phyloP scores from a whole-genome alignment of 2,113 vertebrate species.

The Periophthalmus modestus region DNA sequence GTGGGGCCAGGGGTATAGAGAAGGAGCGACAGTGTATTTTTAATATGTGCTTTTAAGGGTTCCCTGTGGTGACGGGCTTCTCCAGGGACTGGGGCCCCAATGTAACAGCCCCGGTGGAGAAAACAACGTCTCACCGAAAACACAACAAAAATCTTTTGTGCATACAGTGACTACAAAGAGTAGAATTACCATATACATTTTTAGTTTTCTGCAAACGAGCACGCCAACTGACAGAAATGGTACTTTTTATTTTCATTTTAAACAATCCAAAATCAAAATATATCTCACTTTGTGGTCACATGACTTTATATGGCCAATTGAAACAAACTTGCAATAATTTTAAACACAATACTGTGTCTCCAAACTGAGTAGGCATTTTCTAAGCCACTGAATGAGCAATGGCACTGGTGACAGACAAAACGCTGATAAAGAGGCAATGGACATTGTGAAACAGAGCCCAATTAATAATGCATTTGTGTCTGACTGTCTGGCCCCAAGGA shows the following conservation, averaged over 20 bases:
- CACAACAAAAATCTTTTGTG: conserved; percentile 31
- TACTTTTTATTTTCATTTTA: conserved; percentile 3
- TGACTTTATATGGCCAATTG: conserved; percentile 2
- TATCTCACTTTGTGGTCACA: neutral
- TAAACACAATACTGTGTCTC: conserved; percentile 5
- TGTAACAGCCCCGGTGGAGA: conserved; percentile 56
- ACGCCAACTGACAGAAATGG: neutral
- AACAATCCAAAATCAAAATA: conserved; percentile 15
- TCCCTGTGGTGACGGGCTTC: conserved; percentile 63
- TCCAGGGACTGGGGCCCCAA: conserved; percentile 54
- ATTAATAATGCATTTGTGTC: conserved; percentile 77
- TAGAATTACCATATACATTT: conserved; percentile 3
- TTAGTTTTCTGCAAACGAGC: neutral
- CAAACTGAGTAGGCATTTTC: conserved; percentile 30
- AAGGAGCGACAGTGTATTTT: conserved; percentile 69
- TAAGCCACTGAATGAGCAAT: conserved; percentile 51
- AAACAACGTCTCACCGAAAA: conserved; percentile 67
- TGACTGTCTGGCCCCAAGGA: conserved; percentile 69
- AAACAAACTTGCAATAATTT: conserved; percentile 7
- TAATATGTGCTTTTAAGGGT: conserved; percentile 79
- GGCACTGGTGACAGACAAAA: conserved; percentile 46
- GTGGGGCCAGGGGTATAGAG: conserved; percentile 65
- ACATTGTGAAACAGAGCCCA: conserved; percentile 65
- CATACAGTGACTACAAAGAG: neutral
- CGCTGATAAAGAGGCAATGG: conserved; percentile 64